phyloP scores from a whole-genome alignment of 35 echinoderm and acorn worm genomes.

The Ophiothrix spiculata region DNA sequence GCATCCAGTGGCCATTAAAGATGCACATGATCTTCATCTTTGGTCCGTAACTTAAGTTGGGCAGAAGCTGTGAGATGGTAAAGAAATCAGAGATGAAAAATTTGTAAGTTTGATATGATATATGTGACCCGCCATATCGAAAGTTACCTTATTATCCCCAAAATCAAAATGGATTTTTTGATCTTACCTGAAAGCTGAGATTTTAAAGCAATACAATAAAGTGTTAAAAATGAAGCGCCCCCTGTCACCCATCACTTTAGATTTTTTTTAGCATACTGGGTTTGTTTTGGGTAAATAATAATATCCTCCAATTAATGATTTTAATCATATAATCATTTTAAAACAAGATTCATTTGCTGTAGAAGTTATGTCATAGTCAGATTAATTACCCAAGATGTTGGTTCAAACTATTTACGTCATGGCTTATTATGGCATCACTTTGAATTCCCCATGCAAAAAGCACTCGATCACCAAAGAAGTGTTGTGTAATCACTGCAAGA shows the following conservation, averaged over 20 bases:
- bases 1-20: constrained; percentile 85
- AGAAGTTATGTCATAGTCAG: no score
- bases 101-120: background rate
- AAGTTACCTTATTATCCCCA: no score
- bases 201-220: no score
- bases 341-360: background rate
- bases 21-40: constrained; percentile 94
- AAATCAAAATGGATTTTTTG: no score
- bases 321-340: background rate
- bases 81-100: background rate
- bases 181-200: no score
- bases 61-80: constrained; percentile 56
- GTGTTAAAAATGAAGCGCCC: no score
- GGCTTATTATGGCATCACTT: background rate
- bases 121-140: no score
- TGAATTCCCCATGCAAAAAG: background rate
- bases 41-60: constrained; percentile 81
- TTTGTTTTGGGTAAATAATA: no score
- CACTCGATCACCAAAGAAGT: no score
- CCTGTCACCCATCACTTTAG: no score
- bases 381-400: background rate
- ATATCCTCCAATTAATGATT: background rate
- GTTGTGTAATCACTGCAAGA: background rate
- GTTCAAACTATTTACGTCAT: background rate
- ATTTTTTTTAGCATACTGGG: no score